These are phyloP conservation scores for Schizopygopsis pylzovi DNA, from an alignment of 2,797 vertebrate species.

Conservation along the genomic window DNA sequence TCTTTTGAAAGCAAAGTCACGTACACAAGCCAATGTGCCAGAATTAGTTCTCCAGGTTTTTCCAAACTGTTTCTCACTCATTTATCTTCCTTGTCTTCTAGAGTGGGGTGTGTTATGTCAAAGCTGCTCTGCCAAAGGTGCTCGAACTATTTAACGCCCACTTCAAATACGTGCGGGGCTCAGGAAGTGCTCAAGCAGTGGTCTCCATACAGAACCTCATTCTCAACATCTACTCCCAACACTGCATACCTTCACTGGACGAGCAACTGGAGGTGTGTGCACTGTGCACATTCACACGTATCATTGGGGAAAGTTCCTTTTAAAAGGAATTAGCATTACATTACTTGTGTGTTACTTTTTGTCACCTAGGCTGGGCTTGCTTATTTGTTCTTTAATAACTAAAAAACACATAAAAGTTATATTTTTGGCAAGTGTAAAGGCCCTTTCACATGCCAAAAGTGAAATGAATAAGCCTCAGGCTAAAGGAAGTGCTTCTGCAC, in stretches of 20 bases:
- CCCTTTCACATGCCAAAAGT: neutral
- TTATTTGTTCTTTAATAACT: neutral
- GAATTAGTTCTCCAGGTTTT: neutral
- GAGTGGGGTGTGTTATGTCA: conserved; percentile 82
- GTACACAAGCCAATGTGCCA: neutral
- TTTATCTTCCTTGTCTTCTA: conserved; percentile 56
- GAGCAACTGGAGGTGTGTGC: conserved; percentile 79
- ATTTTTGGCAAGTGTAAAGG: neutral
- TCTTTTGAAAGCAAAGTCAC: neutral
- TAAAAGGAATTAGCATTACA: neutral
- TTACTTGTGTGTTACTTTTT: neutral
- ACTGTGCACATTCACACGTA: conserved; percentile 36
- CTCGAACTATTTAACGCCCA: conserved; percentile 78
- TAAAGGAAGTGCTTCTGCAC: neutral
- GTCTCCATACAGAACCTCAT: conserved; percentile 75
- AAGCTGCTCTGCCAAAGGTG: conserved; percentile 80
- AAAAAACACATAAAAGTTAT: neutral
- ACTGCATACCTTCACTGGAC: conserved; percentile 79
- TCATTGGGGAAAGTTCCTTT: neutral
- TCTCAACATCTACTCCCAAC: conserved; percentile 81
- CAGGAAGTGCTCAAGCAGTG: conserved; percentile 76
- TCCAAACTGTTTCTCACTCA: neutral
- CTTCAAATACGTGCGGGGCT: conserved; percentile 76
- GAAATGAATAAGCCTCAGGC: neutral
- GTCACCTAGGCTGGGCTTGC: neutral